A percentile compares a stretch with the other conserved stretches of the same genome.
Evolutionary conservation across 2,113 vertebrate genomes (phyloP).

Genomic region (Cochlearius cochlearius): DNA sequence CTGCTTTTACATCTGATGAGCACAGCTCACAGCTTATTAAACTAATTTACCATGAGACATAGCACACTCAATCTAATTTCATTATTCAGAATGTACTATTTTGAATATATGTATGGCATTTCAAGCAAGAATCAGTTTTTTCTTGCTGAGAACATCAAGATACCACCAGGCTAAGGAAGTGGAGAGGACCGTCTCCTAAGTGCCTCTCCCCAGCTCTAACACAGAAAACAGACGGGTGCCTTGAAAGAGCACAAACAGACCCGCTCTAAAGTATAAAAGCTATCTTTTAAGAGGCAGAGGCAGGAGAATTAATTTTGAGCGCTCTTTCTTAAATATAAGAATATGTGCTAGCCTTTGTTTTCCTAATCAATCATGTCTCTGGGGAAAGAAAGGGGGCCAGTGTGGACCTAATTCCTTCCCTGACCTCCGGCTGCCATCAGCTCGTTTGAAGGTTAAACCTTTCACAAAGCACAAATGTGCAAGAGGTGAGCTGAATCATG

Average conservation of each 20-base stretch:
- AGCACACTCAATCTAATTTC: not conserved
- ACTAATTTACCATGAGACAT: not conserved
- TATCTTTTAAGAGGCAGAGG: not conserved
- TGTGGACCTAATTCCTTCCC: accelerated
- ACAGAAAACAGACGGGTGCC: not conserved
- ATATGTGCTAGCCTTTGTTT: not conserved
- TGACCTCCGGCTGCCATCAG: not conserved
- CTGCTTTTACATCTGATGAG: not conserved
- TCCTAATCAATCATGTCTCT: not conserved
- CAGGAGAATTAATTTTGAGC: not conserved
- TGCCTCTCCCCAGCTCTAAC: not conserved
- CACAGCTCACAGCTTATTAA: not conserved
- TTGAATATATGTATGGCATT: not conserved
- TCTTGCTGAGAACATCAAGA: not conserved
- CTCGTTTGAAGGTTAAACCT: not conserved
- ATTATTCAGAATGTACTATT: not conserved
- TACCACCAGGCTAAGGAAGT: not conserved
- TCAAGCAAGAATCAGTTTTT: not conserved
- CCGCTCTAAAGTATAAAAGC: not conserved
- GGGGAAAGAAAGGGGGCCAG: not conserved
- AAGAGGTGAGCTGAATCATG: not conserved
- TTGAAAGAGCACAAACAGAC: not conserved
- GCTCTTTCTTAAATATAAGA: not conserved
- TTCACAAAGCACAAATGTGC: not conserved
- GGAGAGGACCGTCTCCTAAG: not conserved